Conservation (phyloP, 2,888 invertebrate species). For the Nomada fabriciana region DNA sequence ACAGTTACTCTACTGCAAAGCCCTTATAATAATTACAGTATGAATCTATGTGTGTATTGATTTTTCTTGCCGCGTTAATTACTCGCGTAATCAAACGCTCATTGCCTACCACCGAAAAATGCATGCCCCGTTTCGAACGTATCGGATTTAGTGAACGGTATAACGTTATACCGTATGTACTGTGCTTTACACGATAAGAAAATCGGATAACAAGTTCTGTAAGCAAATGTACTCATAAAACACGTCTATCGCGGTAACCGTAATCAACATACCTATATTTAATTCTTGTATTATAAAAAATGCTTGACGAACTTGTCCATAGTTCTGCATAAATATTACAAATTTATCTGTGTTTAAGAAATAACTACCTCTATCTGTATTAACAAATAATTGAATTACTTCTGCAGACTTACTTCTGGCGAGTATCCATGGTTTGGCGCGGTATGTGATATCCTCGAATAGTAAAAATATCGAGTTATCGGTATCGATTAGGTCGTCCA, state of each 20-base stretch:
- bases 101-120: not conserved
- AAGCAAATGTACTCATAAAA: conserved; percentile 9
- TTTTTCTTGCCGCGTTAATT: not conserved
- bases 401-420: conserved; percentile 85
- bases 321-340: no score
- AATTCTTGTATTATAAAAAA: not conserved
- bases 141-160: not conserved
- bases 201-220: conserved; percentile 17
- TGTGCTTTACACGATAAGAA: conserved; percentile 14
- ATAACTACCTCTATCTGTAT: no score
- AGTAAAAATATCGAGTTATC: conserved; percentile 86
- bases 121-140: not conserved
- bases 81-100: not conserved
- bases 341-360: not conserved
- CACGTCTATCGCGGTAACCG: not conserved
- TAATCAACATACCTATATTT: not conserved
- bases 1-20: not conserved
- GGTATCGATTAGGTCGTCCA: conserved; percentile 39
- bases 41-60: not conserved
- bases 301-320: not conserved
- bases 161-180: not conserved
- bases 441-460: conserved; percentile 89
- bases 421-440: conserved; percentile 87
- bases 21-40: no score
- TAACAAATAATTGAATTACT: not conserved